Conservation (phyloP, 2,797 vertebrate species). For the Poeciliopsis paucimaculata region DNA sequence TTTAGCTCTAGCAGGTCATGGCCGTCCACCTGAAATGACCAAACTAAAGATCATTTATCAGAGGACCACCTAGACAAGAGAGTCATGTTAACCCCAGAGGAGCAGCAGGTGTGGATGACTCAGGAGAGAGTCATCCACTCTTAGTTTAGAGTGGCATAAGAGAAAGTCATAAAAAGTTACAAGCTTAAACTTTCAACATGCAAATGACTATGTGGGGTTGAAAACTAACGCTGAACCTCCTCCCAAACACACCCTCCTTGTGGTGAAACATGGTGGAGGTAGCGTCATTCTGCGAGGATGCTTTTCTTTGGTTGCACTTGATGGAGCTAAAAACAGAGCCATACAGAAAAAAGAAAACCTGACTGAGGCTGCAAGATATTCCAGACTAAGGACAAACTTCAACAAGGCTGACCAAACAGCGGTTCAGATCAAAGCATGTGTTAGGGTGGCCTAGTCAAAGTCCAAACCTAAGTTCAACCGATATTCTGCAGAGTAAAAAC, state of each 20-base stretch:
- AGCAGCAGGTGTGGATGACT: neutral
- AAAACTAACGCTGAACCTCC: neutral
- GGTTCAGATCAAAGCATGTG: neutral
- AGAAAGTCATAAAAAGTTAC: neutral
- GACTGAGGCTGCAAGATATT: neutral
- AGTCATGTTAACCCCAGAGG: neutral
- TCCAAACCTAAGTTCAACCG: neutral
- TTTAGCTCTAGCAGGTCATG: neutral
- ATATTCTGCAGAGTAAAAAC: neutral
- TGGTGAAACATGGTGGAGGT: neutral
- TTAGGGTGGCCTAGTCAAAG: conserved; percentile 1
- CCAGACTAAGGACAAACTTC: neutral
- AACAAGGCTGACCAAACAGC: neutral
- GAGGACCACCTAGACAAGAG: neutral
- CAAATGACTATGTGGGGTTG: neutral
- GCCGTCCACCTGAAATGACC: neutral
- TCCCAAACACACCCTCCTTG: neutral
- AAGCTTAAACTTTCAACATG: neutral
- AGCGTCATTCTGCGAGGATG: neutral
- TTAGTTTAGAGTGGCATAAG: neutral
- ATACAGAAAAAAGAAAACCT: neutral
- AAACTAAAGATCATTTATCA: neutral
- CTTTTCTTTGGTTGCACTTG: neutral
- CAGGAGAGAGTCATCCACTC: neutral
- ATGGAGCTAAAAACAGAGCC: neutral